These are phyloP conservation scores for Pituophis catenifer DNA, from an alignment of 2,113 vertebrate genomes.

Conservation along the genomic window DNA sequence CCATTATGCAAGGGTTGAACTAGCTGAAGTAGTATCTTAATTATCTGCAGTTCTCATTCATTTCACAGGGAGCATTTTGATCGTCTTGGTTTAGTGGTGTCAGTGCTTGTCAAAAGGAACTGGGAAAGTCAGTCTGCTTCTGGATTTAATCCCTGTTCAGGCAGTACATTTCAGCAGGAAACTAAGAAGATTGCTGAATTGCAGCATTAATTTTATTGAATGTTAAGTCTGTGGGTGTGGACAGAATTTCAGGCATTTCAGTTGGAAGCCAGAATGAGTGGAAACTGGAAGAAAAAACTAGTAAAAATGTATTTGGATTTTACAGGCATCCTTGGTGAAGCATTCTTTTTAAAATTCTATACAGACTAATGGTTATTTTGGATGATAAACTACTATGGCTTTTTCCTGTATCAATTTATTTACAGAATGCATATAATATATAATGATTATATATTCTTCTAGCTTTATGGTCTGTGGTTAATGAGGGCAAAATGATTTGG, in stretches of 20 bases:
- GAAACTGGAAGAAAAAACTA: background rate
- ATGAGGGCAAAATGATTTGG: background rate
- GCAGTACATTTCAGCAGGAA: background rate
- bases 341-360: background rate
- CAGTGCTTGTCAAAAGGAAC: background rate
- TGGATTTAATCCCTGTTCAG: background rate
- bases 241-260: constrained; percentile 4
- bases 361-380: background rate
- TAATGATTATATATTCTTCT: background rate
- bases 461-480: background rate
- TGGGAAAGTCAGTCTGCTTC: background rate
- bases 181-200: background rate
- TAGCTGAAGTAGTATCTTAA: background rate
- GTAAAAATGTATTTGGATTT: background rate
- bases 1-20: background rate
- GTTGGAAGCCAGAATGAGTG: background rate
- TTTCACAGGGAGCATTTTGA: background rate
- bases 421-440: background rate
- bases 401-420: background rate
- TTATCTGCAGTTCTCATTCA: background rate
- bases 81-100: no score
- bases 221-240: background rate
- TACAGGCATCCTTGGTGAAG: background rate
- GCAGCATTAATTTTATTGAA: background rate
- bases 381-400: background rate